Evolutionary conservation across 2,888 invertebrate genomes (phyloP).

Genomic region (Melanostoma scalare): DNA sequence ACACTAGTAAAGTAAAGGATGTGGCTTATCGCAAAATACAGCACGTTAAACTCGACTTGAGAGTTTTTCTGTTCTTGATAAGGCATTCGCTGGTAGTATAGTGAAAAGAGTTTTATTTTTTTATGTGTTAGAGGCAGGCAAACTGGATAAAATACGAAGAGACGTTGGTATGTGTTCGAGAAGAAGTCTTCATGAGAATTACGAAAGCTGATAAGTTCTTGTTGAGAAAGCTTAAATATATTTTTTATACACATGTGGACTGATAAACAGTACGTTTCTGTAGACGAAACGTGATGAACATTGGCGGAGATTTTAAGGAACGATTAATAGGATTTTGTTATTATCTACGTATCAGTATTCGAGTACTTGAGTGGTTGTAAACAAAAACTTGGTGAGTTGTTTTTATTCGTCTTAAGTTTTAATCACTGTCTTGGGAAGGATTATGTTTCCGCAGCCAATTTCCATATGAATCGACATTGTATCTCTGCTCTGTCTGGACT

Average conservation of each 20-base stretch:
- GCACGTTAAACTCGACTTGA: slow-evolving; percentile 51
- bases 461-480: too few species aligned
- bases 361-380: too few species aligned
- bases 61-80: slow-evolving; percentile 47
- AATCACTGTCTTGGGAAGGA: not conserved
- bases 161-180: not conserved
- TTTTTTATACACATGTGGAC: slow-evolving; percentile 3
- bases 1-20: slow-evolving; percentile 60
- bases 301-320: slow-evolving; percentile 9
- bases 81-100: slow-evolving; percentile 18
- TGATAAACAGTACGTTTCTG: slow-evolving; percentile 3
- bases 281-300: slow-evolving; percentile 5
- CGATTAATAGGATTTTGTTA: not conserved
- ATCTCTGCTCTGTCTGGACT: too few species aligned
- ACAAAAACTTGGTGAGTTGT: too few species aligned
- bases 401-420: too few species aligned
- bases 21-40: slow-evolving; percentile 60
- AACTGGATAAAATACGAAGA: not conserved
- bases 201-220: slow-evolving; percentile 61
- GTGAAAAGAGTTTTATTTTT: slow-evolving; percentile 23
- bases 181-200: slow-evolving; percentile 42
- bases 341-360: not conserved
- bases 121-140: not conserved
- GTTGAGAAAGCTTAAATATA: slow-evolving; percentile 35
- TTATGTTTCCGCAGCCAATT: too few species aligned